phyloP scores from a whole-genome alignment of 2,113 vertebrate genomes.

The Theristicus caerulescens region DNA sequence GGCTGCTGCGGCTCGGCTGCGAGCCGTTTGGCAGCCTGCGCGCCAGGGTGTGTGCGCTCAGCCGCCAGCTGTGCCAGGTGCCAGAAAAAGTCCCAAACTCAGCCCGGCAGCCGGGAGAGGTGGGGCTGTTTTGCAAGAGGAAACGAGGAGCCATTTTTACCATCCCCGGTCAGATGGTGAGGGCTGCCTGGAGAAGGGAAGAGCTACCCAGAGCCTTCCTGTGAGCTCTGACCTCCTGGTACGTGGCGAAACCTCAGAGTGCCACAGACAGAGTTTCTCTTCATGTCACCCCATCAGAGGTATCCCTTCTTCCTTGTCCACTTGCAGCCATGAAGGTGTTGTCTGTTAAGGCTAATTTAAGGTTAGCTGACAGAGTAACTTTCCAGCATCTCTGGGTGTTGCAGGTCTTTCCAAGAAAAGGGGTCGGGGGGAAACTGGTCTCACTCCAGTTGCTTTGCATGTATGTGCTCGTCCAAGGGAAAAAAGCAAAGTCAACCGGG shows the following conservation, averaged over 20 bases:
- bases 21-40: neutral
- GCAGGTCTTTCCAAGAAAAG: neutral
- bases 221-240: neutral
- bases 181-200: neutral
- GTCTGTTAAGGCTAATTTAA: neutral
- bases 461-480: neutral
- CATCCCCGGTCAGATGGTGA: neutral
- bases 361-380: neutral
- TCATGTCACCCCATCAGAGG: neutral
- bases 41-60: rapidly evolving
- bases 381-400: neutral
- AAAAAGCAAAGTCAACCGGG: neutral
- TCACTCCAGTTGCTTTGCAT: neutral
- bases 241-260: neutral
- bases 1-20: neutral
- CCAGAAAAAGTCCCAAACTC: neutral
- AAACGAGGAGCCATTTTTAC: neutral
- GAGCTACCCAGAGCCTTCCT: neutral
- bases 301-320: rapidly evolving
- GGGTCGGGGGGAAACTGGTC: neutral
- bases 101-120: rapidly evolving
- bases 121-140: neutral
- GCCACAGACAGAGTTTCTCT: neutral
- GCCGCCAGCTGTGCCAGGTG: neutral
- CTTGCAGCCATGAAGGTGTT: rapidly evolving